Evolutionary conservation across 2,888 invertebrate genomes (phyloP).

Genomic region (Drosophila cognata): DNA sequence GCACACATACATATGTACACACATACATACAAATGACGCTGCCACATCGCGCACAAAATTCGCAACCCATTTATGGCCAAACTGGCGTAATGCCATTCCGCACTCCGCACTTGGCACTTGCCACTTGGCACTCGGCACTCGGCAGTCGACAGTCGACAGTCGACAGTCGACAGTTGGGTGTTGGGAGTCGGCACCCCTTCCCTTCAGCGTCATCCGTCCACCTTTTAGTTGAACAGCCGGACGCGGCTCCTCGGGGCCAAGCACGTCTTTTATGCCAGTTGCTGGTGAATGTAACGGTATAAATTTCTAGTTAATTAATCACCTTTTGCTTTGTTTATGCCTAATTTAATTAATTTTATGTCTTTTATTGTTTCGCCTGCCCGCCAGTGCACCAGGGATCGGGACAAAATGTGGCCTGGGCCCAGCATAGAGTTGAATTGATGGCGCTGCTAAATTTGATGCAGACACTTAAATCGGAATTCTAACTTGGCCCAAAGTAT

Average conservation of each 20-base stretch:
- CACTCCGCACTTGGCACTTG: background rate
- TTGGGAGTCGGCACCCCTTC: background rate
- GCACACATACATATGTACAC: background rate
- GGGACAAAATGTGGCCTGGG: background rate
- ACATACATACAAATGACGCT: constrained; percentile 1
- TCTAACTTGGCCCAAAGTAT: constrained; percentile 4
- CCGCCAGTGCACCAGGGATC: constrained; percentile 7
- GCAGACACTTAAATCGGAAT: constrained; percentile 10
- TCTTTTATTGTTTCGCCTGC: constrained; percentile 59
- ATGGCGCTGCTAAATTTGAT: constrained; percentile 18
- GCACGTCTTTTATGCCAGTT: constrained; percentile 55
- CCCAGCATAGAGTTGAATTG: constrained; percentile 7
- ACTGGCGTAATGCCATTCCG: constrained; percentile 12
- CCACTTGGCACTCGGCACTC: background rate
- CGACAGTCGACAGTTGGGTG: background rate
- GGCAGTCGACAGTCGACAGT: background rate
- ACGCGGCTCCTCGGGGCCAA: constrained; percentile 12
- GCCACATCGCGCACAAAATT: constrained; percentile 14
- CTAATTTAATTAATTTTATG: constrained; percentile 72
- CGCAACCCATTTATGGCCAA: constrained; percentile 36
- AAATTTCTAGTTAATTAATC: constrained; percentile 71
- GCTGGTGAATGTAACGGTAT: constrained; percentile 54
- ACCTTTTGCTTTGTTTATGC: constrained; percentile 71
- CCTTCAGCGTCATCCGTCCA: background rate
- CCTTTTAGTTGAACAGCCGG: constrained; percentile 8